Evolutionary conservation across 64 coral and sea anemone species (phyloP).

Genomic region (Actinia tenebrosa): DNA sequence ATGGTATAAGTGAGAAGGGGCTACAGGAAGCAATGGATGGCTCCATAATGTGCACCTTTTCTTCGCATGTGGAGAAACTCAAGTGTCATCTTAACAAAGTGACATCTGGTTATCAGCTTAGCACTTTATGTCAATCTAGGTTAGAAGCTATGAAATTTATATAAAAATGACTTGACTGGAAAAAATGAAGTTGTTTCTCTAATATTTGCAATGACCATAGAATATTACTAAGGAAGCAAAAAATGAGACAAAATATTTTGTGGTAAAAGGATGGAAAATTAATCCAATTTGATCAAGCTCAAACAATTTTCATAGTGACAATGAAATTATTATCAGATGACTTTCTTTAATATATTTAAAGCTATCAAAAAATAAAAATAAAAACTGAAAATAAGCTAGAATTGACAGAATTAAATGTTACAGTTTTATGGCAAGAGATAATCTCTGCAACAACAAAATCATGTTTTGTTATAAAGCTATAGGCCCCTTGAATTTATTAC

Average conservation of each 20-base stretch:
- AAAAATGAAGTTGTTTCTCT: too few relatives aligned
- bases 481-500: too few relatives aligned
- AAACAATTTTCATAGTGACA: neutral
- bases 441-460: too few relatives aligned
- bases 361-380: neutral
- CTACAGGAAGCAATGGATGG: neutral
- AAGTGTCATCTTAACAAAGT: neutral
- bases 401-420: neutral
- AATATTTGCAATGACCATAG: too few relatives aligned
- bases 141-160: constrained; percentile 5
- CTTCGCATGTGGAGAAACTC: neutral
- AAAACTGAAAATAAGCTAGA: neutral
- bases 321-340: neutral
- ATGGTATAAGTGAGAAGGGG: neutral
- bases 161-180: neutral
- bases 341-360: neutral
- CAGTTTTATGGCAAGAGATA: too few relatives aligned
- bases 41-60: neutral
- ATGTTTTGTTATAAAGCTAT: too few relatives aligned
- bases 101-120: neutral
- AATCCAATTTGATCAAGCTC: neutral
- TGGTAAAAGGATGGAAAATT: neutral
- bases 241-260: neutral
- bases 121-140: neutral
- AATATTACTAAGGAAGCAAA: neutral